Base-by-base conservation (phyloP, 1,140 invertebrate genomes). In the Coenobita brevimanus region DNA sequence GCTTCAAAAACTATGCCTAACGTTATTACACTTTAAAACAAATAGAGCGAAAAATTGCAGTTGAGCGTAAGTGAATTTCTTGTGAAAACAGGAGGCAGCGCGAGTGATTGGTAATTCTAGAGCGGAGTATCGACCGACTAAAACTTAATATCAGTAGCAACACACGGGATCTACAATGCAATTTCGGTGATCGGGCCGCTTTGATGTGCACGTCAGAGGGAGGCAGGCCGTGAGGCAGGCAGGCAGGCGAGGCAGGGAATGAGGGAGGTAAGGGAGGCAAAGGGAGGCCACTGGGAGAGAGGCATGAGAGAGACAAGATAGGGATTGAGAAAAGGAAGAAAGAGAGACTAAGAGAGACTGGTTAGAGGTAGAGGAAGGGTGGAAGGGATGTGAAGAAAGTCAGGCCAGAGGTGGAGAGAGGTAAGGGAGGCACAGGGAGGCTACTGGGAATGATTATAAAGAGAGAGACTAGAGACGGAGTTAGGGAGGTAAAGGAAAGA, bases 141-240 rank as follows among this genome's bases (percentile, higher is more conserved):
- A 76, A 85, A 85, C 82, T 85, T 85, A 85, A 85, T 85, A 85
- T 85, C 82, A 85, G 71, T 60, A 85, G 82, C 71, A 62, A 85
- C 82, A 76, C 33, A 75, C 21, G 82, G 73, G 73, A 75, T 76
- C 71, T 78, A 78, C 82, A 85, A 85, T 76, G 82, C 82, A 85
- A 85, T 85, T 85, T 85, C 82, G 46, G 64, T 41, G 69, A 76
- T 43, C 69, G 71, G 71, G 6, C 38, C 54, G 82, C 82, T 85
- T 85, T 85, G 82, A 85, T 85, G 71, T 75, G 50, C 50, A 41
- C 50, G 71, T 76, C 73, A 76, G 46, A 75, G 60, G 41, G 79
- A 24, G 43, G 36, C 17, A 38, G 67, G 4, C 17, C 15, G 13
- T 15, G 21, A 46, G n/a, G 46, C 41, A 54, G 46, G 17, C 24